Evolutionary conservation across 2,113 vertebrate species (phyloP).

Genomic region (Sebastes schlegelii): DNA sequence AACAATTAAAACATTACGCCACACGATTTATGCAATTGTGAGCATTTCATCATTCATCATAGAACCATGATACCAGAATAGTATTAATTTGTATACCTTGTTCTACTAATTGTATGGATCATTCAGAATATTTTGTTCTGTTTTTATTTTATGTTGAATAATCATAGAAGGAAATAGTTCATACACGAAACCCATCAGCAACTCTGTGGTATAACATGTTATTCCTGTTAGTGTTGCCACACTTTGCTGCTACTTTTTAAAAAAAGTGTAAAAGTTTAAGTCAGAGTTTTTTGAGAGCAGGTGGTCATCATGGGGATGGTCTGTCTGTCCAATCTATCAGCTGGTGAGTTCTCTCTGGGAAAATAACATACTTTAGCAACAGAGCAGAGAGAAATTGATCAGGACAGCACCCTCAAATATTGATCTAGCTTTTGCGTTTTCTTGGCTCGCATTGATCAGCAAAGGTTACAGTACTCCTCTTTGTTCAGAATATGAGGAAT

Average conservation of each 20-base stretch:
- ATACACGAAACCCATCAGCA: not conserved
- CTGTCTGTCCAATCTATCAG: constrained; percentile 70
- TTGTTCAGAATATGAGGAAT: constrained; percentile 1
- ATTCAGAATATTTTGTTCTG: not conserved
- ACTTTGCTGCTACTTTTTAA: constrained; percentile 36
- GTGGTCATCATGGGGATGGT: constrained; percentile 51
- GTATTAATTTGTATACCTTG: not conserved
- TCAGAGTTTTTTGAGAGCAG: constrained; percentile 48
- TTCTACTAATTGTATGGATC: not conserved
- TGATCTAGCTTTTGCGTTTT: constrained; percentile 37
- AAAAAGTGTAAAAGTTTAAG: constrained; percentile 8
- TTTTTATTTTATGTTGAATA: not conserved
- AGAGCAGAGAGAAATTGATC: constrained; percentile 51
- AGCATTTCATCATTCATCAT: not conserved
- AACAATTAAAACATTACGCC: not conserved
- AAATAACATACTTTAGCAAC: constrained; percentile 37
- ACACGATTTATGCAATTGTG: not conserved
- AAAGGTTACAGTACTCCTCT: constrained; percentile 5
- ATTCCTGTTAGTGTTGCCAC: not conserved
- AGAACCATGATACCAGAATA: not conserved
- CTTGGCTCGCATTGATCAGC: constrained; percentile 27
- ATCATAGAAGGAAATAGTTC: no score
- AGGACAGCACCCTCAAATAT: constrained; percentile 36
- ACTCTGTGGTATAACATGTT: not conserved
- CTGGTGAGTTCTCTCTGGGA: constrained; percentile 53